Base-by-base conservation (phyloP, 2,113 vertebrate species). In the Trichechus manatus region DNA sequence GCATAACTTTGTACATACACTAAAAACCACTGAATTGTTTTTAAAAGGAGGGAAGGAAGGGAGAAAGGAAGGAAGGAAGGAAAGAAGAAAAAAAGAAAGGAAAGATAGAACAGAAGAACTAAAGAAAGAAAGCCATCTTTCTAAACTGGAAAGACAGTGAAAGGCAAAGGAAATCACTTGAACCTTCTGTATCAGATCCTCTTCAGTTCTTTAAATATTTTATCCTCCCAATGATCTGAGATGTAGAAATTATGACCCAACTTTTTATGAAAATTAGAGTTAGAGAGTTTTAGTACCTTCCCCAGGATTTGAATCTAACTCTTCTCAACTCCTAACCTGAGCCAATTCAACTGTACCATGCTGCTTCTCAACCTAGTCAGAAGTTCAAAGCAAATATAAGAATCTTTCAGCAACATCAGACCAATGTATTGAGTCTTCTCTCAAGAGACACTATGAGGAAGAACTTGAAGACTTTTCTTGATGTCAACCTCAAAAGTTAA, bases 161-260 rank as follows among this genome's bases (percentile, higher is more conserved):
- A 80, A 36, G 29, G 4, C n/a, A 20, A 92, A 31, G 14, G 20
- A 87, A 42, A 61, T 66, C 15, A 88, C 25, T 90, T 91, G 13
- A 22, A 22, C 22, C 50, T 68, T 86, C 90, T 42, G 64, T 25
- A 10, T 31, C 61, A 75, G 17, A 2, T 2, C 17, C 5, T 80
- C 61, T 86, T 93, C 29, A 86, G 42, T 64, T 91, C 63, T 80
- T 93, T 50, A 70, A 56, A 88, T 70, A 72, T 91, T 80, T 89
- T 31, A 82, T n/a, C 42, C 27, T 86, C 19, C 11, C 27, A 42
- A 44, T 50, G 77, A 78, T 14, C 36, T 74, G 72, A 74, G n/a
- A 50, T 64, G 10, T 31, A 25, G 56, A 95, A 74, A 44, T 75
- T 63, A 82, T 82, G 68, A 56, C 5, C 6, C 5, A 31, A 25